These are phyloP conservation scores for Enteromius argenteus DNA, from an alignment of 2,797 vertebrate genomes.

Conservation along the genomic window DNA sequence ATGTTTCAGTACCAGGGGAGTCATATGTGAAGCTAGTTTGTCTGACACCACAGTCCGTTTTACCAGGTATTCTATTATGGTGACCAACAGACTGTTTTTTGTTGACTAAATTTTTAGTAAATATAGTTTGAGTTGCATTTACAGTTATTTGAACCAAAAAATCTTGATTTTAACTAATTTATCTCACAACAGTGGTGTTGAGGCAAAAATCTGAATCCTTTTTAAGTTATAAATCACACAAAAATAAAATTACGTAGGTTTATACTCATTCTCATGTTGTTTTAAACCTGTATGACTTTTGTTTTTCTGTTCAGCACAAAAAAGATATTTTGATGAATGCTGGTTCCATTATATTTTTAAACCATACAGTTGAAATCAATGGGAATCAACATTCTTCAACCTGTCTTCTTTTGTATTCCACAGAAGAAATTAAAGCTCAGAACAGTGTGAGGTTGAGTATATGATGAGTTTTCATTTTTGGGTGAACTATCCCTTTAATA, in stretches of 20 bases:
- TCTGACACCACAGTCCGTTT: slow-evolving; percentile 76
- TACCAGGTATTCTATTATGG: slow-evolving; percentile 80
- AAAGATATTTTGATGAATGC: neutral
- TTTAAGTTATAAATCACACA: neutral
- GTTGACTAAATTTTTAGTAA: neutral
- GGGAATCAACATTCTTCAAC: neutral
- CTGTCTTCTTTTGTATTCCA: neutral
- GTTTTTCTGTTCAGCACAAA: neutral
- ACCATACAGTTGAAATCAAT: neutral
- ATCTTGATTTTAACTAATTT: neutral
- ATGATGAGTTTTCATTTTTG: neutral
- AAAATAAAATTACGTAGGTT: neutral
- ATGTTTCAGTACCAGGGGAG: slow-evolving; percentile 85
- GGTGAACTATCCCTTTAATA: neutral
- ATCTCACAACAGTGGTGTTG: neutral
- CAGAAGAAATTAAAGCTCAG: neutral
- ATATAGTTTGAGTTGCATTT: neutral
- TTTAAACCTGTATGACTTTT: neutral
- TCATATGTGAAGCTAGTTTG: slow-evolving; percentile 89
- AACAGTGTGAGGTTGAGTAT: neutral
- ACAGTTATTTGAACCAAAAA: neutral
- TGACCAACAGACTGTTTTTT: neutral
- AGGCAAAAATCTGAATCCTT: neutral
- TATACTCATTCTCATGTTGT: neutral
- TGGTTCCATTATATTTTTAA: neutral